Percentiles rank a stretch among this genome's conserved stretches.
phyloP scores from a whole-genome alignment of 2,888 invertebrate genomes.

The Micoletzkya japonica region DNA sequence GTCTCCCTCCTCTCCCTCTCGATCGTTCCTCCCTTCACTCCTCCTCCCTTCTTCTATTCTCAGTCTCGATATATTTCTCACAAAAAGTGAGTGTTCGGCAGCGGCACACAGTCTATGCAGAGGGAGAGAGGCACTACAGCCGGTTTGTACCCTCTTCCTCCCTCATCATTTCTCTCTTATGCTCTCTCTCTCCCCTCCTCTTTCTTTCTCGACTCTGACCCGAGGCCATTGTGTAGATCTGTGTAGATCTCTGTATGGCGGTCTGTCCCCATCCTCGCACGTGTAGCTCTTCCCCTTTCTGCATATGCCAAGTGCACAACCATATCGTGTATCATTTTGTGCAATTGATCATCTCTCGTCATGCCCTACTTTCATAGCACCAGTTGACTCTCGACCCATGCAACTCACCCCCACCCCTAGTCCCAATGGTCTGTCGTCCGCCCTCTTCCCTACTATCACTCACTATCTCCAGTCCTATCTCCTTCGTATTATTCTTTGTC shows the following conservation, averaged over 20 bases:
- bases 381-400: constrained; percentile 16
- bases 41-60: too few relatives aligned
- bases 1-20: too few relatives aligned
- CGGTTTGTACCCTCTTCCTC: not conserved
- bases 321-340: not conserved
- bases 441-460: not conserved
- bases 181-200: constrained; percentile 5
- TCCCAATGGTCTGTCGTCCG: not conserved
- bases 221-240: not conserved
- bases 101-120: not conserved
- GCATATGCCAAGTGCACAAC: too few relatives aligned
- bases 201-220: not conserved
- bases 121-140: not conserved
- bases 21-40: too few relatives aligned
- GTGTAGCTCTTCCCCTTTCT: not conserved
- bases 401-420: too few relatives aligned
- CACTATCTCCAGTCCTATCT: not conserved
- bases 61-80: too few relatives aligned
- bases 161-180: not conserved
- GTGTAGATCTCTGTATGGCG: not conserved
- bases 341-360: constrained; percentile 13
- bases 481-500: not conserved
- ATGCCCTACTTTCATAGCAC: not conserved
- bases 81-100: not conserved
- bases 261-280: not conserved